Evolutionary conservation across 2,113 vertebrate genomes (phyloP).

Genomic region (Donacobius atricapilla): DNA sequence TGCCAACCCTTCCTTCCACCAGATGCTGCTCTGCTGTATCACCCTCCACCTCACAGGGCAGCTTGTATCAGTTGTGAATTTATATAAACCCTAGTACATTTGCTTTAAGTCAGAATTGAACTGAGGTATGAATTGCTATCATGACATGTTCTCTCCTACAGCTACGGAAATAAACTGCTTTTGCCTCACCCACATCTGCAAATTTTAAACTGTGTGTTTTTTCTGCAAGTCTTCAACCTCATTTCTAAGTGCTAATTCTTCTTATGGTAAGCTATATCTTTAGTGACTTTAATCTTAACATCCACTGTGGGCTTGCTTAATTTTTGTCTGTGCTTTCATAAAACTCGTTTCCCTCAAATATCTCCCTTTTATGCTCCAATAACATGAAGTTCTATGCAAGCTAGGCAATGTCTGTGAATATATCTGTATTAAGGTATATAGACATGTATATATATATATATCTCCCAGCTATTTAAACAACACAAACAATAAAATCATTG

Average conservation of each 20-base stretch:
- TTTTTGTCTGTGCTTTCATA: background rate
- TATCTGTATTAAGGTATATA: background rate
- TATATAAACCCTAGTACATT: background rate
- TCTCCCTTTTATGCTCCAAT: background rate
- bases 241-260: background rate
- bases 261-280: background rate
- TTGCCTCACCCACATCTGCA: background rate
- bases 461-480: background rate
- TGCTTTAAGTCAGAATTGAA: background rate
- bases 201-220: background rate
- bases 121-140: background rate
- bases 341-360: background rate
- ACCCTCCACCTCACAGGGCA: background rate
- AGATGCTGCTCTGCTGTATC: background rate
- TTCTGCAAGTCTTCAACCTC: background rate
- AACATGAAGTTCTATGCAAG: background rate
- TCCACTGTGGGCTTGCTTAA: background rate
- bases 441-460: background rate
- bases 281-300: background rate
- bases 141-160: fast-evolving
- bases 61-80: background rate
- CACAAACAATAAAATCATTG: background rate
- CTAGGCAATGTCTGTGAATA: background rate
- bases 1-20: fast-evolving
- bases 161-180: background rate